Percentiles rank a stretch among this genome's conserved stretches.
These are phyloP conservation scores for Sparidentex hasta DNA, from an alignment of 2,797 vertebrate genomes.

Conservation along the genomic window DNA sequence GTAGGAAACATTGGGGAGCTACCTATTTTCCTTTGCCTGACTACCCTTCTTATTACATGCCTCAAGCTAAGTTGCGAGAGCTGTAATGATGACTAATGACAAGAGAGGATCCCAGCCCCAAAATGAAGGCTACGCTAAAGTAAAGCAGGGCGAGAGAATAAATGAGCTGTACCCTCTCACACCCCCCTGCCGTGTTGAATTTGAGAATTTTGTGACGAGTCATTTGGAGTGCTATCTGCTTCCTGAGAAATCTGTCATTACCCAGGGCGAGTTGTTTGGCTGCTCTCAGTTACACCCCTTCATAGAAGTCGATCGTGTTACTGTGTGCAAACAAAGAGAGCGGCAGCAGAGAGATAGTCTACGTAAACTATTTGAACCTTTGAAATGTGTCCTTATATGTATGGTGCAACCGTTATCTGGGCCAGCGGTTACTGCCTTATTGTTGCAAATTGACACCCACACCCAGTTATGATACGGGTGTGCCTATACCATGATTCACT, in stretches of 20 bases:
- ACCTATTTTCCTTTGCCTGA: constrained; percentile 60
- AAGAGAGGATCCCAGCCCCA: constrained; percentile 59
- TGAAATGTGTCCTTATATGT: constrained; percentile 37
- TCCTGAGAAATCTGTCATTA: constrained; percentile 55
- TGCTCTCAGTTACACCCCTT: constrained; percentile 61
- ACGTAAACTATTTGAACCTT: constrained; percentile 46
- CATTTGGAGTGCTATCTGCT: constrained; percentile 50
- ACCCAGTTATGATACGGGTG: constrained; percentile 35
- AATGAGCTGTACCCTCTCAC: constrained; percentile 46
- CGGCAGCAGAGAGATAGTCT: constrained; percentile 39
- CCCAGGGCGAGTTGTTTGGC: constrained; percentile 57
- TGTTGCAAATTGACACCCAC: constrained; percentile 28
- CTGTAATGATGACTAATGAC: constrained; percentile 80
- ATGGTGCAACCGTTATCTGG: constrained; percentile 44
- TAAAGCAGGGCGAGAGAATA: constrained; percentile 51
- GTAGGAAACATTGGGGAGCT: constrained; percentile 59
- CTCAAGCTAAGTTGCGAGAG: constrained; percentile 67
- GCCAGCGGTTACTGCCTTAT: constrained; percentile 24
- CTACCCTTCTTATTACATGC: constrained; percentile 71
- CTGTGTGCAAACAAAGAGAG: constrained; percentile 59
- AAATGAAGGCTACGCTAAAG: constrained; percentile 46
- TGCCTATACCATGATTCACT: constrained; percentile 43
- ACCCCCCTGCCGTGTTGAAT: constrained; percentile 45
- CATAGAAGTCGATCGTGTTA: constrained; percentile 70
- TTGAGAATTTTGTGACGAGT: constrained; percentile 57